Base-by-base conservation (phyloP, 2,888 invertebrate genomes). In the Aspidiotus destructor region DNA sequence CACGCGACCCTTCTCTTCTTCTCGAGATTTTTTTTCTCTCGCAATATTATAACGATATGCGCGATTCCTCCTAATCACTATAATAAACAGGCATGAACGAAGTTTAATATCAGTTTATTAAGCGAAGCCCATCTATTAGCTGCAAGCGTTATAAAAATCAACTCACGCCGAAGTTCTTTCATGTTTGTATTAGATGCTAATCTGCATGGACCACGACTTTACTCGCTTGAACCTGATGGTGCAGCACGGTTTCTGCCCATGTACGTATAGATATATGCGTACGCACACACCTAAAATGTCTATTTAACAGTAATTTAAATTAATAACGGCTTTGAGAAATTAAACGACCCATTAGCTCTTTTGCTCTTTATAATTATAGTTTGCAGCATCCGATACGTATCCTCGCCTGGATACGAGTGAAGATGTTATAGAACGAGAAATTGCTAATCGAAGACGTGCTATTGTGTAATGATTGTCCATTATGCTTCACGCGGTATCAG, bases 41-140 rank as follows among this genome's bases (percentile, higher is more conserved):
- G 28, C 28, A 28, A 28, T 28, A 28, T 28, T 28, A 28, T 28
- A 28, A 28, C 28, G 28, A 28, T 28, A 28, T 28, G 28, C 28
- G 28, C 28, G 28, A 28, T 28, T 28, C 28, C 28, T 28, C 28
- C 48, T 48, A 48, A 48, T 48, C n/a, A 48, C n/a, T 48, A 48
- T 48, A n/a, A 48, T 48, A 48, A 48, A 48, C 48, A n/a, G 48
- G 48, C 48, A n/a, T 48, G 48, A 48, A 48, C 48, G 11, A n/a
- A n/a, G 48, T 48, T 48, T 48, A 48, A 48, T 48, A 48, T 48
- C 48, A n/a, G 48, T 48, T 48, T 48, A 48, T 48, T 48, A 48
- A 48, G 48, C 11, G 10, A 48, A 48, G n/a, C 10, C 48, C n/a
- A 48, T 48, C 48, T 48, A 48, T 48, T 48, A 48, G 48, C 48